Evolutionary conservation across 2,797 vertebrate species (phyloP), one percentile per base, ranked within the genome.

Genomic region (Pseudomugil gertrudae): DNA sequence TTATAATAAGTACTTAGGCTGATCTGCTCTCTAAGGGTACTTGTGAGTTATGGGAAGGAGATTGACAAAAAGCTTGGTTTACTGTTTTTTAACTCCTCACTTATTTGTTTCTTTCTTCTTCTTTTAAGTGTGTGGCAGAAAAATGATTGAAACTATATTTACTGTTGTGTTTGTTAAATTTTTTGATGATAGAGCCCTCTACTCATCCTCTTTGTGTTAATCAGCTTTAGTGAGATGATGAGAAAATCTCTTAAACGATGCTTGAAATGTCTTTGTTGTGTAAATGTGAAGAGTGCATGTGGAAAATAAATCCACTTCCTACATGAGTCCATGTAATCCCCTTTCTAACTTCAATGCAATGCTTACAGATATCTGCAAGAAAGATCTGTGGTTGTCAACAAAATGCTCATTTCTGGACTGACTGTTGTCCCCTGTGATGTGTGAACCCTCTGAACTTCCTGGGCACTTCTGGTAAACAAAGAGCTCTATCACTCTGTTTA

Each of bases 1-100:
- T 81, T 80, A 78, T 89, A 88, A 90, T 86, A 76, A 87, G 79
- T 83, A 86, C 83, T 90, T 80, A 83, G 72, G 75, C 70, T 69
- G 56, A 68, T 76, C 57, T 63, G 67, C 66, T 74, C 78, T 84
- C 78, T 55, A 70, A 72, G 74, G 79, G 68, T 63, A 79, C 73
- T 72, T 52, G 48, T 67, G 72, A 70, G 63, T 76, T 88, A 57
- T 47, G 78, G 80, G 83, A 86, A 81, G 45, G 56, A 74, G 35
- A 45, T 77, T 69, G 84, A 84, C 74, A 78, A 67, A 81, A 79
- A 71, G 48, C 45, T 43, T 17, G 51, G 47, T 63, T 80, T 3
- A 35, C 64, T 76, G 35, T 81, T 82, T 85, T 50, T 3, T 8
- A 10, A 29, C 30, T 69, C 5, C 35, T 27, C 9, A 72, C 33